Conservation (phyloP, 92 coral and sea anemone species). For the Porites rus region DNA sequence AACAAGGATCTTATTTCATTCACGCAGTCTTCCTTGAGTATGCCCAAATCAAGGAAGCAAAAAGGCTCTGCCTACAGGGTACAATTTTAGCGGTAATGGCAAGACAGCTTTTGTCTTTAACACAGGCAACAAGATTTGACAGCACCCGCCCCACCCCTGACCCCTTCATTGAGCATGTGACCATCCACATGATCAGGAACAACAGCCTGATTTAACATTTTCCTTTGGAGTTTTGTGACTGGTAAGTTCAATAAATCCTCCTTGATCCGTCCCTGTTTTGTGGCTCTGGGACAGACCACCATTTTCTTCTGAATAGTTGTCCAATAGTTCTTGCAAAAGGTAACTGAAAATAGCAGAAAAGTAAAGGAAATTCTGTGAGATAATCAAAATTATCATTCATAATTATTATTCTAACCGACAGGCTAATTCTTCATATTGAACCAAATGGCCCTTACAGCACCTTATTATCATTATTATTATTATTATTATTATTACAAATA, state of each 20-base stretch:
- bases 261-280: constrained; percentile 52
- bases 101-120: too few relatives aligned
- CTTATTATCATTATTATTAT: too few relatives aligned
- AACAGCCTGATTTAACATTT: constrained; percentile 59
- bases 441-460: too few relatives aligned
- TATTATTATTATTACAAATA: too few relatives aligned
- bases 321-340: constrained; percentile 85
- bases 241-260: constrained; percentile 82
- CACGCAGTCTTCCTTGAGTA: too few relatives aligned
- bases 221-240: constrained; percentile 60
- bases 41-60: too few relatives aligned
- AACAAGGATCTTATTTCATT: too few relatives aligned
- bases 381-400: neutral
- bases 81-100: too few relatives aligned
- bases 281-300: neutral
- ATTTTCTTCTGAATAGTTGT: constrained; percentile 45
- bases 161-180: neutral
- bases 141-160: neutral
- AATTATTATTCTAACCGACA: neutral
- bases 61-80: too few relatives aligned
- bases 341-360: constrained; percentile 56
- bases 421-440: too few relatives aligned
- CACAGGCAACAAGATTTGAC: too few relatives aligned
- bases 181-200: neutral
- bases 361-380: neutral